A percentile compares a stretch with the other conserved stretches of the same genome.
Evolutionary conservation across 2,888 invertebrate genomes (phyloP).

Genomic region (Tetropium fuscum): DNA sequence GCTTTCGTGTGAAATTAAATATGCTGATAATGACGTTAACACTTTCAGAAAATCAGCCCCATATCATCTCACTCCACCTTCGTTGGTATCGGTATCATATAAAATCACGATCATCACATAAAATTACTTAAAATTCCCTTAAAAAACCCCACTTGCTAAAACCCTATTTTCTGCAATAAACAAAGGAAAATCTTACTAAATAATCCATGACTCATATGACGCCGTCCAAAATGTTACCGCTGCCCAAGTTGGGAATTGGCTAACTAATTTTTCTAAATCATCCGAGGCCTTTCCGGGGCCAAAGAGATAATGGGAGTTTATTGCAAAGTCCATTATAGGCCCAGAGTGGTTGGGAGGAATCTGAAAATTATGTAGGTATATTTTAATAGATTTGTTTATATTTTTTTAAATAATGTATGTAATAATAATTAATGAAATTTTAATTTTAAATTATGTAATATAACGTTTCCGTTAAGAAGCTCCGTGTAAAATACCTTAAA

Average conservation of each 20-base stretch:
- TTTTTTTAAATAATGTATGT: too few species aligned
- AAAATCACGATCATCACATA: too few species aligned
- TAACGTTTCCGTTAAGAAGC: not conserved
- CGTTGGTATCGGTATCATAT: too few species aligned
- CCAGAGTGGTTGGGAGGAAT: constrained; percentile 62
- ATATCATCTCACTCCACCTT: too few species aligned
- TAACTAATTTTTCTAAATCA: constrained; percentile 69
- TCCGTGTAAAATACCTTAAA: constrained; percentile 67
- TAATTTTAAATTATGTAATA: not conserved
- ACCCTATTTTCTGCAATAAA: too few species aligned
- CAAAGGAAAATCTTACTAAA: constrained; percentile 46
- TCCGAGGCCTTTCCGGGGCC: constrained; percentile 68
- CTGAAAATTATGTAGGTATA: constrained; percentile 60
- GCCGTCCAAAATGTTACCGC: constrained; percentile 79
- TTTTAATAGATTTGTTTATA: too few species aligned
- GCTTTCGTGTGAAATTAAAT: too few species aligned
- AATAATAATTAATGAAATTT: not conserved
- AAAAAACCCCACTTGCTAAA: too few species aligned
- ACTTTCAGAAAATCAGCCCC: too few species aligned
- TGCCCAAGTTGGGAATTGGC: constrained; percentile 74
- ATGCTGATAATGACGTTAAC: too few species aligned
- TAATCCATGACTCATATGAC: constrained; percentile 72
- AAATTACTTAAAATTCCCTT: too few species aligned
- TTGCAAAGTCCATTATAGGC: constrained; percentile 70
- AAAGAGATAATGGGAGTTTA: constrained; percentile 73